phyloP scores from a whole-genome alignment of 2,113 vertebrate species.

The Nanger granti region DNA sequence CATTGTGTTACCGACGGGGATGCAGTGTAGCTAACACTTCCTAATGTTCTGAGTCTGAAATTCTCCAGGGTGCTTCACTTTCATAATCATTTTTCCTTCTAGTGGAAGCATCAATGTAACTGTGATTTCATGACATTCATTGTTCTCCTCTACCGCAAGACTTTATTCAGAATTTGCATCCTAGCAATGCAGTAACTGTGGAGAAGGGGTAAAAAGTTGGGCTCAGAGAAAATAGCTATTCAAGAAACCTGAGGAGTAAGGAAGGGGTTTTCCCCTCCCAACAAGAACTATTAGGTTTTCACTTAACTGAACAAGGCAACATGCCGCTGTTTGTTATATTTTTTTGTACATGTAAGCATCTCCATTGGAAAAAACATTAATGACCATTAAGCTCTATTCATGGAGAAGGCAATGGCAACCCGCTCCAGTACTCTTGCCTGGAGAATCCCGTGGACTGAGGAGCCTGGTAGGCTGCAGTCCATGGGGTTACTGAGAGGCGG shows the following conservation, averaged over 20 bases:
- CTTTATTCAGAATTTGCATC: neutral
- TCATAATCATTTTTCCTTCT: neutral
- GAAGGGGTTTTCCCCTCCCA: neutral
- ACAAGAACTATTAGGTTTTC: neutral
- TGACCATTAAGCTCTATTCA: neutral
- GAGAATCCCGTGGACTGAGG: accelerated
- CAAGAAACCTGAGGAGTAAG: neutral
- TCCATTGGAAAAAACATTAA: neutral
- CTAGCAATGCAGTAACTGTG: neutral
- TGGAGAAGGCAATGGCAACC: too few relatives aligned
- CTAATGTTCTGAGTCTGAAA: neutral
- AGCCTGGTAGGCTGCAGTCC: too few relatives aligned
- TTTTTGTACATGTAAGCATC: neutral
- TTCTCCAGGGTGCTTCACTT: neutral
- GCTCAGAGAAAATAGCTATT: neutral
- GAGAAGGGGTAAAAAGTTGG: neutral
- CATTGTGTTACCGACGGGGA: neutral
- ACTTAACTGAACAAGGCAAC: neutral
- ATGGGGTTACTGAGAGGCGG: accelerated
- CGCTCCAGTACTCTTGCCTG: too few relatives aligned
- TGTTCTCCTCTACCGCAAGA: neutral
- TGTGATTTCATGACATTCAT: neutral
- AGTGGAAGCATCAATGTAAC: neutral
- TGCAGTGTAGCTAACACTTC: neutral
- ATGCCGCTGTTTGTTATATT: neutral